These are phyloP conservation scores for Halcyon malimbica DNA, from an alignment of 2,113 vertebrate genomes.

Conservation along the genomic window DNA sequence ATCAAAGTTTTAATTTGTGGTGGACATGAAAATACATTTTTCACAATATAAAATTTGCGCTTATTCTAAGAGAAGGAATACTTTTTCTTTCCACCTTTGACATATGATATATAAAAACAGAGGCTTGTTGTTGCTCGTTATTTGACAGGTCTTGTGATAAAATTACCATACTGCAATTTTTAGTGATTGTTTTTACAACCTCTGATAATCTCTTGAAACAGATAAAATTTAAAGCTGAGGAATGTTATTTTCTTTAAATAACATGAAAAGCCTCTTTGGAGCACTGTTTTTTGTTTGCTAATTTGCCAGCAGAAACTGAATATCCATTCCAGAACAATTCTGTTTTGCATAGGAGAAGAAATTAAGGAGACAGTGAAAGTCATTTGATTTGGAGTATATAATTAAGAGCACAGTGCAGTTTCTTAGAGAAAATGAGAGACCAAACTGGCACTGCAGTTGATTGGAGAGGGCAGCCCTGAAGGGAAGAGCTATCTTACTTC, in stretches of 20 bases:
- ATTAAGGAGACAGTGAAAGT: neutral
- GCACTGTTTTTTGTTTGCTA: neutral
- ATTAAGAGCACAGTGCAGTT: neutral
- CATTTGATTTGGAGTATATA: neutral
- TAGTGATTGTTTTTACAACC: neutral
- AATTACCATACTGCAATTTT: neutral
- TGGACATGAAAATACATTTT: slow-evolving; percentile 1
- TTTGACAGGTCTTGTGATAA: neutral
- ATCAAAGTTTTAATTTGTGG: neutral
- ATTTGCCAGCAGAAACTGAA: neutral
- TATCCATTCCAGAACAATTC: neutral
- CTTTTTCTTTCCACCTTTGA: neutral
- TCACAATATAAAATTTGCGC: neutral
- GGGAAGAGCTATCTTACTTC: neutral
- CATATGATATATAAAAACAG: neutral
- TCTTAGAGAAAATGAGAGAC: neutral
- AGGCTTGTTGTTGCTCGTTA: rapidly evolving
- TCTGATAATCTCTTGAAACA: neutral
- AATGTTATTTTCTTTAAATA: neutral
- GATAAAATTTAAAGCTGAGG: neutral
- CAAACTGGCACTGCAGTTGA: neutral
- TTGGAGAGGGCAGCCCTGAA: neutral
- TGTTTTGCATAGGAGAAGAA: neutral
- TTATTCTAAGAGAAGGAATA: neutral
- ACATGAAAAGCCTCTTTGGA: neutral